Evolutionary conservation across 2,888 invertebrate genomes (phyloP), one percentile per base, ranked within the genome.

Genomic region (Blastobasis lacticolella): DNA sequence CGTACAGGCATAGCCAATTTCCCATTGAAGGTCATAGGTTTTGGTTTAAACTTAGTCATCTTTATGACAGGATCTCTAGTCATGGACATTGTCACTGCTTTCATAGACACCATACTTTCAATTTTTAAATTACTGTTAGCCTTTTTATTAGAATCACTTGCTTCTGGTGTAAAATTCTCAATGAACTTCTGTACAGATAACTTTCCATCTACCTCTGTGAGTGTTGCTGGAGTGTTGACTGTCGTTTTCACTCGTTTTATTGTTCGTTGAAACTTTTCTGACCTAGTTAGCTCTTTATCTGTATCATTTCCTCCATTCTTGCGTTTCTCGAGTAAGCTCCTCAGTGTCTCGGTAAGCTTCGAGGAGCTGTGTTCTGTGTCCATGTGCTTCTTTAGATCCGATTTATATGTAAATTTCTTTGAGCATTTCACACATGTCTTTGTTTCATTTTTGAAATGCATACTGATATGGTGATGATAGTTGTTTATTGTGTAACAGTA

Each of bases 401-500:
- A 55, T 7, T 67, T 73, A 0, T 75, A 71, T 46, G 60, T 64
- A 44, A 85, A 88, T 0, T 57, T 59, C 48, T 64, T 57, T 0
- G 63, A 60, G 41, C 87, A 87, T 55, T 86, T 86, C 0, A 84
- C 73, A 49, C 87, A 87, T 10, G 67, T 70, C 37, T 81, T 75
- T 0, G 53, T 51, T 5, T 70, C 68, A 9, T 67, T 66, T 43
- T 67, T 73, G 5, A 66, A 69, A 49, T 85, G 86, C 6, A 74
- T 56, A n/a, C 66, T 73, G 48, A 78, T 60, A 43, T 88, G 87
- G 8, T 81, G 75, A n/a, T 81, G 69, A 38, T 73, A 84, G 49
- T 86, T 84, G 52, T 86, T 82, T 37, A 61, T 77, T 0, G 87
- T 87, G 23, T 81, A 84, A 45, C 87, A 87, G 45, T 82, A 75